phyloP scores from a whole-genome alignment of 2,113 vertebrate genomes.

The Turdus rufiventris region DNA sequence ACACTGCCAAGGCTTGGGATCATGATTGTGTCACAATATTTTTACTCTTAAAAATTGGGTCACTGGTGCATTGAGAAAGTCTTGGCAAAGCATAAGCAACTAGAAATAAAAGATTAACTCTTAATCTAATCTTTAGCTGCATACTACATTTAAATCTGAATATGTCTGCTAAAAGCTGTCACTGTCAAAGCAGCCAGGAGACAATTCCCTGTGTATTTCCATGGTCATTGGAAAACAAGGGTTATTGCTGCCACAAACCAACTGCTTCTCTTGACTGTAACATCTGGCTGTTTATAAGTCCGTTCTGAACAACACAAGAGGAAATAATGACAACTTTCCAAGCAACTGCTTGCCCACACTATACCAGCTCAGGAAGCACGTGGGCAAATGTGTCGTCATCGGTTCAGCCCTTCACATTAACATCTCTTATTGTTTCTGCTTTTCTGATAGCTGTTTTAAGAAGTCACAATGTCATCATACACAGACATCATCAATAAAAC shows the following conservation, averaged over 20 bases:
- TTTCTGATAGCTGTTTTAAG: not conserved
- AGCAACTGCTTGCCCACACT: not conserved
- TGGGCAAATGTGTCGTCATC: accelerated
- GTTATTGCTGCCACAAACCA: not conserved
- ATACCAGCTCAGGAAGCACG: not conserved
- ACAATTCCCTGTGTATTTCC: not conserved
- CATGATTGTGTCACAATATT: not conserved
- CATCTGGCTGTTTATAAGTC: not conserved
- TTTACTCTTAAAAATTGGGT: constrained; percentile 7
- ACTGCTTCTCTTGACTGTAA: not conserved
- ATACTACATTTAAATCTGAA: not conserved
- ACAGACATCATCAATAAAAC: not conserved
- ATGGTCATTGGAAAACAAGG: not conserved
- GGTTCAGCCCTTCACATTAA: not conserved
- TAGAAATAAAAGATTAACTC: not conserved
- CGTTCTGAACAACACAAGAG: not conserved
- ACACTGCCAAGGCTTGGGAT: not conserved
- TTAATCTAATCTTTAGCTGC: not conserved
- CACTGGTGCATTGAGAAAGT: not conserved
- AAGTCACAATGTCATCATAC: not conserved
- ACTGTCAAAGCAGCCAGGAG: not conserved
- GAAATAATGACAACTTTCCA: not conserved
- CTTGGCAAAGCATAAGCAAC: not conserved
- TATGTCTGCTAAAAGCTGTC: not conserved
- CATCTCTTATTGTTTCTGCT: not conserved